phyloP scores from a whole-genome alignment of 1,140 invertebrate genomes.

The Papilio polyxenes region DNA sequence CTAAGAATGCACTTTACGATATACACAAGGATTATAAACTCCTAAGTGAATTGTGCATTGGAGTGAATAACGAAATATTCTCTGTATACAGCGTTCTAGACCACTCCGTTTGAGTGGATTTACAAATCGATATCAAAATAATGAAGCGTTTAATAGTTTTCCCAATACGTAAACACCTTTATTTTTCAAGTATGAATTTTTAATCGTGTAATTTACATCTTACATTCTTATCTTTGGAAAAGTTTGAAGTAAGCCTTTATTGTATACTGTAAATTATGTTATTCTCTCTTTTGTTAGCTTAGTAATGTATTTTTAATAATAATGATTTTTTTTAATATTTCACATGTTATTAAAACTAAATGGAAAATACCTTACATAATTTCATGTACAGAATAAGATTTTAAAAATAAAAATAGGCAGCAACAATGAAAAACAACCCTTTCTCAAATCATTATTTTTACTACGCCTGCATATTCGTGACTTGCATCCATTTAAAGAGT shows the following conservation, averaged over 20 bases:
- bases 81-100: neutral
- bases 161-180: neutral
- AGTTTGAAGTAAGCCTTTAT: too few species aligned
- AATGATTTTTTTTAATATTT: too few species aligned
- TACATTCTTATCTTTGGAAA: neutral
- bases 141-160: neutral
- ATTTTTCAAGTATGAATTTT: neutral
- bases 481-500: neutral
- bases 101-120: neutral
- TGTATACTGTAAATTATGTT: too few species aligned
- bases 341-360: too few species aligned
- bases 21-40: slow-evolving; percentile 3
- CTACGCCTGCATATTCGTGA: neutral
- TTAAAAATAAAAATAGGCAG: too few species aligned
- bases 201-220: neutral
- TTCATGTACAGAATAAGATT: too few species aligned
- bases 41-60: slow-evolving; percentile 6
- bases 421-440: neutral
- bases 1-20: neutral
- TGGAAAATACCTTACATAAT: too few species aligned
- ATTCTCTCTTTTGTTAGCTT: too few species aligned
- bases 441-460: neutral
- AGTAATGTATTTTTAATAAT: too few species aligned
- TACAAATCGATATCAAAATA: neutral
- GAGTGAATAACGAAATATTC: neutral